Evolutionary conservation across 1,140 invertebrate genomes (phyloP).

Genomic region (Eumeta japonica): DNA sequence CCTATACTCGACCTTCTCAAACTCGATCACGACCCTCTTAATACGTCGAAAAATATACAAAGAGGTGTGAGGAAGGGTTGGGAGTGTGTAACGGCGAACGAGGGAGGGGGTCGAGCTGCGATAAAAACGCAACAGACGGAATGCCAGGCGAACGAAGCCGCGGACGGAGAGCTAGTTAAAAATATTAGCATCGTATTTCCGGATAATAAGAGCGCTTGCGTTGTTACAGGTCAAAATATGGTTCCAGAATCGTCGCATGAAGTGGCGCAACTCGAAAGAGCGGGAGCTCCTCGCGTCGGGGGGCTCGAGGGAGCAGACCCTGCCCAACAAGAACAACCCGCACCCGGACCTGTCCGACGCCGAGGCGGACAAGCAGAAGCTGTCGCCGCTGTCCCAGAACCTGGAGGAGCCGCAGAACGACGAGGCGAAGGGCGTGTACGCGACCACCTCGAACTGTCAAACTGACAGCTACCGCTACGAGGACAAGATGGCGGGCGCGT

Average conservation of each 20-base stretch:
- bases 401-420: constrained; percentile 24
- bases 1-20: too few relatives aligned
- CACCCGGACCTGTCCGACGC: constrained; percentile 94
- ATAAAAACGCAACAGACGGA: too few relatives aligned
- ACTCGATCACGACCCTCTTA: too few relatives aligned
- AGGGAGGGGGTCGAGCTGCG: too few relatives aligned
- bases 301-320: constrained; percentile 89
- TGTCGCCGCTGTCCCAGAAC: constrained; percentile 57
- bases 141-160: too few relatives aligned
- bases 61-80: too few relatives aligned
- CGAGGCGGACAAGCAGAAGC: constrained; percentile 70
- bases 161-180: too few relatives aligned
- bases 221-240: constrained; percentile 88
- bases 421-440: constrained; percentile 36
- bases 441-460: constrained; percentile 23
- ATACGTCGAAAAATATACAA: too few relatives aligned
- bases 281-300: constrained; percentile 89
- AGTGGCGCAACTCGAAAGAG: constrained; percentile 97
- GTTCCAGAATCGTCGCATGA: constrained; percentile 96
- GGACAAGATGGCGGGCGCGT: constrained; percentile 32
- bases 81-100: too few relatives aligned
- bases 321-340: constrained; percentile 96
- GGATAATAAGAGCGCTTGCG: too few relatives aligned
- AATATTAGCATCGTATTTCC: too few relatives aligned
- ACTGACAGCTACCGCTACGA: constrained; percentile 37